Evolutionary conservation across 2,888 invertebrate genomes (phyloP), one percentile per base, ranked within the genome.

Genomic region (Agrotis puta): DNA sequence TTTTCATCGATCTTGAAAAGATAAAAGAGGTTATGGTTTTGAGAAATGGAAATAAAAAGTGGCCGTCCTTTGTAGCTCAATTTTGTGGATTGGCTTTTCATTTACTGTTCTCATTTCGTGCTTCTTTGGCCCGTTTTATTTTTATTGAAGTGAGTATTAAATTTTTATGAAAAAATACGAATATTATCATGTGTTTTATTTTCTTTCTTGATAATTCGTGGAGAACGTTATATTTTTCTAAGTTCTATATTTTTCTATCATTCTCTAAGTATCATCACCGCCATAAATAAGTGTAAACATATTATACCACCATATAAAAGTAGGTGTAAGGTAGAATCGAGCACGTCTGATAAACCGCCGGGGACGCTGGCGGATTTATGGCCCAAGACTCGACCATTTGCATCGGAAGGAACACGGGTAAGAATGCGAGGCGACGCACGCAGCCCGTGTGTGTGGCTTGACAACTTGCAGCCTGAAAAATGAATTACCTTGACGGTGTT

Each of bases 371-470:
- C 69, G 74, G 82, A 86, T 85, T 87, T 86, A 86, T 83, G 63
- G 80, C 76, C 56, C 69, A 51, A 79, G 81, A 74, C 78, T 65
- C 79, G 74, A 80, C 78, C 83, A 85, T 87, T 86, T 86, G 83
- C 85, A 86, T 87, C 85, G 82, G 85, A 82, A 80, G 87, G 79
- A 79, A 83, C 81, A 80, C 70, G 45, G 70, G 70, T 59, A 83
- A 82, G 85, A 86, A 86, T 86, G 87, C 75, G 82, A 74, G 74
- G 76, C 74, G 65, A 69, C 77, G 62, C 83, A 82, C 82, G 87
- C 87, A 85, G 80, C 43, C 22, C 56, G 47, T 64, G 66, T 71
- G 78, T 81, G 78, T 56, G 57, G 54, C 82, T 62, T 72, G 79
- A 79, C 82, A 82, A 63, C 39, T 69, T 48, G 9, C 24, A 63